A percentile compares a stretch with the other conserved stretches of the same genome.
These are phyloP conservation scores for Agonopterix subpropinquella DNA, from an alignment of 2,888 invertebrate species.

Conservation along the genomic window DNA sequence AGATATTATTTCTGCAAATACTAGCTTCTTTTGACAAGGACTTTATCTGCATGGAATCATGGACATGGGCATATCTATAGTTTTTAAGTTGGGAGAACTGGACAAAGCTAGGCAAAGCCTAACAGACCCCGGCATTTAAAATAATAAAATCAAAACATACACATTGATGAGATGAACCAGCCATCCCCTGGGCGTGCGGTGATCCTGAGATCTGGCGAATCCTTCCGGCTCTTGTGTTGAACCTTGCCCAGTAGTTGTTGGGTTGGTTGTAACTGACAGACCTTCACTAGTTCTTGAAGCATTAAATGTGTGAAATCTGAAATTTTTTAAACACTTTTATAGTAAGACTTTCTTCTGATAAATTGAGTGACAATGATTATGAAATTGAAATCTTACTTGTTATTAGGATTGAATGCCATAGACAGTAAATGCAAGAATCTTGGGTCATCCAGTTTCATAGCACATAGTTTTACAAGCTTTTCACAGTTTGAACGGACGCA, in stretches of 20 bases:
- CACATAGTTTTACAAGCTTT: slow-evolving; percentile 93
- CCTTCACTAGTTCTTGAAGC: slow-evolving; percentile 84
- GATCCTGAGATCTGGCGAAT: slow-evolving; percentile 85
- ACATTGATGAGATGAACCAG: slow-evolving; percentile 96
- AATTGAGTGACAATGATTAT: too few species aligned
- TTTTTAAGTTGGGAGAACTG: too few species aligned
- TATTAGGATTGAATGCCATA: slow-evolving; percentile 95
- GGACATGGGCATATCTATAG: too few species aligned
- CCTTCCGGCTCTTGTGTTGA: slow-evolving; percentile 61
- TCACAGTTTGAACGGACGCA: slow-evolving; percentile 96
- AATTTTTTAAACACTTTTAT: slow-evolving; percentile 12
- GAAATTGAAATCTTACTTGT: slow-evolving; percentile 80
- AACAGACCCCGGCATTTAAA: too few species aligned
- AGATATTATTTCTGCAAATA: too few species aligned
- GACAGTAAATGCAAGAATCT: slow-evolving; percentile 93
- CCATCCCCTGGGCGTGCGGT: slow-evolving; percentile 94
- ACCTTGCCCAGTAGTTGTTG: slow-evolving; percentile 70
- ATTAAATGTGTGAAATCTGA: slow-evolving; percentile 91
- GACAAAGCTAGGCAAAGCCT: too few species aligned
- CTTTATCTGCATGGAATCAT: too few species aligned
- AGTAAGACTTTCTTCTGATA: background rate
- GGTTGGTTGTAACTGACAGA: slow-evolving; percentile 34
- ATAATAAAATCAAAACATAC: slow-evolving; percentile 27
- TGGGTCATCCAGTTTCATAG: slow-evolving; percentile 95
- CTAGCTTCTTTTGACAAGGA: too few species aligned